Conservation (phyloP, 37 sponge, comb jelly and placozoan species). For the Hormiphora californensis region DNA sequence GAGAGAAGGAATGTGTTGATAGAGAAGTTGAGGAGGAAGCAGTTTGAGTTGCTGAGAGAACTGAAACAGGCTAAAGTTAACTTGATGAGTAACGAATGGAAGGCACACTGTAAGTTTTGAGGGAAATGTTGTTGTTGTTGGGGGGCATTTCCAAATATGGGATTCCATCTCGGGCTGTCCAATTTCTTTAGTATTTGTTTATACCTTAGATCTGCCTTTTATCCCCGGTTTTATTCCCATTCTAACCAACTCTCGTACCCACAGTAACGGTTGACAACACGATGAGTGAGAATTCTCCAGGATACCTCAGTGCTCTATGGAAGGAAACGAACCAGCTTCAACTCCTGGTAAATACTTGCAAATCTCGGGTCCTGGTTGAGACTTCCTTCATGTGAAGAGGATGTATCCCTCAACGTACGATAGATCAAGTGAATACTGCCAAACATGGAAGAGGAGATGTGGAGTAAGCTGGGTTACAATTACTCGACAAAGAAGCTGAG, state of each 20-base stretch:
- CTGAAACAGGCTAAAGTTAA: constrained; percentile 6
- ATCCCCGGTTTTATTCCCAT: no score
- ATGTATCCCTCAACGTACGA: no score
- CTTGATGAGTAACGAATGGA: constrained; percentile 51
- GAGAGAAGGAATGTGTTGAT: constrained; percentile 37
- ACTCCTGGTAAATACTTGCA: constrained; percentile 38
- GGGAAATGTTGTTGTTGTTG: no score
- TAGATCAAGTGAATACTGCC: no score
- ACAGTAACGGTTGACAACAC: constrained; percentile 47
- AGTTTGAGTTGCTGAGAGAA: constrained; percentile 14
- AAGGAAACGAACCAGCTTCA: constrained; percentile 23
- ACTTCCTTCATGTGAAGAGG: constrained; percentile 49
- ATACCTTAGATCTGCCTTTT: no score
- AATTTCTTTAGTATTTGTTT: no score
- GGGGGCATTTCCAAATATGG: no score
- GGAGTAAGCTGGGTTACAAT: no score
- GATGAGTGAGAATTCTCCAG: constrained; percentile 48
- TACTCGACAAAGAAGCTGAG: no score
- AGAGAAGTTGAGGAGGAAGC: constrained; percentile 42
- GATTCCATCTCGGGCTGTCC: no score
- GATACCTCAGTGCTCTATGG: constrained; percentile 49
- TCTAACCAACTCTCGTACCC: no score
- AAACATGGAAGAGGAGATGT: no score
- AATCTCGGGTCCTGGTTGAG: constrained; percentile 38
- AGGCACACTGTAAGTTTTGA: constrained; percentile 36